Evolutionary conservation across 2,113 vertebrate species (phyloP).

Genomic region (Lasiurus cinereus): DNA sequence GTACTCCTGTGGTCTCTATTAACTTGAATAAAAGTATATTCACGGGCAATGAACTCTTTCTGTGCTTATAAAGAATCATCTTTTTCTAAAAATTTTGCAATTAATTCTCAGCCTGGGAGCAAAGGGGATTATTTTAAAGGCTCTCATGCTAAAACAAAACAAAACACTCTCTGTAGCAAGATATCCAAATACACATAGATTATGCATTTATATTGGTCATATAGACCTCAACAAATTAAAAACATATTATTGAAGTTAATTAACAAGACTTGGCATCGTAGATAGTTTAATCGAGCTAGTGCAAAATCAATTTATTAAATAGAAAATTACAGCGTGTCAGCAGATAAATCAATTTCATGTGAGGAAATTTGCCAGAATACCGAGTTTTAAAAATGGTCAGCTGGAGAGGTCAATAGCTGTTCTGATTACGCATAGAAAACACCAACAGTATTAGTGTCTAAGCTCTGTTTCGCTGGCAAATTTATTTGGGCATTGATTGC

Average conservation of each 20-base stretch:
- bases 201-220: neutral
- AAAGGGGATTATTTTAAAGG: neutral
- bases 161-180: neutral
- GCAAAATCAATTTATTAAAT: slow-evolving; percentile 35
- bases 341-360: neutral
- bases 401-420: slow-evolving; percentile 36
- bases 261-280: neutral
- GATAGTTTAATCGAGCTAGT: slow-evolving; percentile 5
- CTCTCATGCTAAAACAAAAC: neutral
- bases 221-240: neutral
- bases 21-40: slow-evolving; percentile 49
- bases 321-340: neutral
- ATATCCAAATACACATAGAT: neutral
- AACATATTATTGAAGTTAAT: neutral
- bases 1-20: neutral
- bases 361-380: neutral
- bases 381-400: slow-evolving; percentile 26
- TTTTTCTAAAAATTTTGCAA: slow-evolving; percentile 44
- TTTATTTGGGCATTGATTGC: slow-evolving; percentile 64
- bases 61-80: neutral
- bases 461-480: slow-evolving; percentile 34
- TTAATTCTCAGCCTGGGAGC: neutral
- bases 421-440: slow-evolving; percentile 21
- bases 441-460: slow-evolving; percentile 53
- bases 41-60: slow-evolving; percentile 44